phyloP scores from a whole-genome alignment of 2,888 invertebrate genomes.

The Limnephilus auricula region DNA sequence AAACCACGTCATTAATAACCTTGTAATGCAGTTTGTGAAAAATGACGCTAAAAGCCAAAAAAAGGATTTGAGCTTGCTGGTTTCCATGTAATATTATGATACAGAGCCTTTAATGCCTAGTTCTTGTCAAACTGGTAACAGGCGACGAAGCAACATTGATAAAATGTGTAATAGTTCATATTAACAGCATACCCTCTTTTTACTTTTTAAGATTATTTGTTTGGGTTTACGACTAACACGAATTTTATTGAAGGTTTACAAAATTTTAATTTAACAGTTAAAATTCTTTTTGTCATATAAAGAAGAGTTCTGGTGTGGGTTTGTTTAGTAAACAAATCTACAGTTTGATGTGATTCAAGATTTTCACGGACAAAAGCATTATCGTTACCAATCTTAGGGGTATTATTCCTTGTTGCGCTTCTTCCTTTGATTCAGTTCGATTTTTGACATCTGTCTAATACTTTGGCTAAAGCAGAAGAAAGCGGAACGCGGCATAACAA shows the following conservation, averaged over 20 bases:
- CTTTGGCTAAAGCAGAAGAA: too few species aligned
- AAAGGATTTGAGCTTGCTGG: background rate
- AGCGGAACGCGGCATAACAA: too few species aligned
- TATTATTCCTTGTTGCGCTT: too few species aligned
- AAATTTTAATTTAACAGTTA: too few species aligned
- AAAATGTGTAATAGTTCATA: background rate
- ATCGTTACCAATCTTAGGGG: too few species aligned
- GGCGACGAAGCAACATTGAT: background rate
- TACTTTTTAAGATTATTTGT: background rate
- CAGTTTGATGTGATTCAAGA: too few species aligned
- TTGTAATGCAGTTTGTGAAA: background rate
- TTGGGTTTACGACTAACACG: background rate
- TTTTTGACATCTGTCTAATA: too few species aligned
- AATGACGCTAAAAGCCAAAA: background rate
- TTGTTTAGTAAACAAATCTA: too few species aligned
- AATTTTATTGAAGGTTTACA: background rate
- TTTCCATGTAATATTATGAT: background rate
- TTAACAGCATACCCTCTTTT: background rate
- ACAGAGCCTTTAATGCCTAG: background rate
- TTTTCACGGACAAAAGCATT: too few species aligned
- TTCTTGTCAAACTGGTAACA: constrained; percentile 2
- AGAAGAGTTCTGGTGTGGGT: too few species aligned
- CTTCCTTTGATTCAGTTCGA: too few species aligned
- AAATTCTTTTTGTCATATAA: too few species aligned
- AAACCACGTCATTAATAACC: background rate